Conservation (phyloP, 2,797 vertebrate genomes). For the Menidia menidia region DNA sequence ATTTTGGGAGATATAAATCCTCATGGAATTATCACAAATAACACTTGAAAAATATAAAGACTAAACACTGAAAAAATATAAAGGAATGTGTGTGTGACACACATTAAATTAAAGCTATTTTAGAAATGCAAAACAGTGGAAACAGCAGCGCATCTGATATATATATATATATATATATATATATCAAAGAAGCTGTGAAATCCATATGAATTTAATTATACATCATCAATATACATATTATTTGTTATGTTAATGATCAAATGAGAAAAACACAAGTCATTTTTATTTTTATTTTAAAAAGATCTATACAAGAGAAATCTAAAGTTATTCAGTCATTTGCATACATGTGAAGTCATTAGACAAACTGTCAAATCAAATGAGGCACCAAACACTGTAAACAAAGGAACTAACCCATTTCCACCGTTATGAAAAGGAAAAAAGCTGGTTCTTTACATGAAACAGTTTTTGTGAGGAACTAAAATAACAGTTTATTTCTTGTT, state of each 20-base stretch:
- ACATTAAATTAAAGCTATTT: too few relatives aligned
- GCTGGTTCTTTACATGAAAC: constrained; percentile 53
- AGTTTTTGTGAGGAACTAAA: constrained; percentile 33
- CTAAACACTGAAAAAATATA: not conserved
- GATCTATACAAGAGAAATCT: constrained; percentile 56
- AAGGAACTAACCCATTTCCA: constrained; percentile 51
- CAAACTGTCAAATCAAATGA: constrained; percentile 25
- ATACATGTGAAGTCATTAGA: constrained; percentile 23
- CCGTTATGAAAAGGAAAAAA: constrained; percentile 31
- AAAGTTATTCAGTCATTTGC: constrained; percentile 30
- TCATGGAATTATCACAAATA: too few relatives aligned
- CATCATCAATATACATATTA: too few relatives aligned
- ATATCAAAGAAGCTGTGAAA: too few relatives aligned
- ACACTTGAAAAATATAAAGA: too few relatives aligned
- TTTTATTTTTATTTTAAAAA: constrained; percentile 40
- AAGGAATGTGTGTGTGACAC: too few relatives aligned
- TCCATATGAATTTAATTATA: too few relatives aligned
- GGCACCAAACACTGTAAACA: constrained; percentile 68
- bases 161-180: too few relatives aligned
- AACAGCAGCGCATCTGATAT: too few relatives aligned
- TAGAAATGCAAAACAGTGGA: too few relatives aligned
- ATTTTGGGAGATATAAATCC: too few relatives aligned
- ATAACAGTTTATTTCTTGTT: constrained; percentile 29
- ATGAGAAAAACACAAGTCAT: constrained; percentile 1
- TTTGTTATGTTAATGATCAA: too few relatives aligned